A percentile compares a stretch with the other conserved stretches of the same genome.
These are phyloP conservation scores for Cheumatopsyche charites DNA, from an alignment of 1,140 invertebrate genomes.

Conservation along the genomic window DNA sequence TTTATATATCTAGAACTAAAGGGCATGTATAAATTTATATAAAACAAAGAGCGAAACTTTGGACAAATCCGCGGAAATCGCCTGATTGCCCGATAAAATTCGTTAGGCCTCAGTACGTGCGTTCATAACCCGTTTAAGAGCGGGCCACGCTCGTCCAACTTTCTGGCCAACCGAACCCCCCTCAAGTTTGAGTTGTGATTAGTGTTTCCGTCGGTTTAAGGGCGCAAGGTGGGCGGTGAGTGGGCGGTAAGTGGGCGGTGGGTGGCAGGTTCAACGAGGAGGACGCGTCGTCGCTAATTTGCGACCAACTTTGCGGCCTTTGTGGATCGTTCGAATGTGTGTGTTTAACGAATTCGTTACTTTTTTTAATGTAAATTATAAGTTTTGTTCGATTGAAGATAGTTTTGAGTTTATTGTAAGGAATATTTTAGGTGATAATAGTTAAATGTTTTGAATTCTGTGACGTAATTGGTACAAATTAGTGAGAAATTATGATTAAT, in stretches of 20 bases:
- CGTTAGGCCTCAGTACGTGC: conserved; percentile 21
- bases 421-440: too few relatives aligned
- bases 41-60: conserved; percentile 22
- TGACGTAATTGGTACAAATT: too few relatives aligned
- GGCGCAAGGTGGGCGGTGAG: neutral
- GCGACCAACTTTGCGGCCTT: conserved; percentile 16
- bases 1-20: too few relatives aligned
- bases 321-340: neutral
- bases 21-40: too few relatives aligned
- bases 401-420: too few relatives aligned
- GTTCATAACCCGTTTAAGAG: conserved; percentile 29
- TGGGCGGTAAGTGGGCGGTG: neutral
- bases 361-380: too few relatives aligned
- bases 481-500: too few relatives aligned
- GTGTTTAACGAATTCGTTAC: too few relatives aligned
- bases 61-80: conserved; percentile 14
- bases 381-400: too few relatives aligned
- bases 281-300: conserved; percentile 28
- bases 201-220: neutral
- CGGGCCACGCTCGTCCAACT: conserved; percentile 19
- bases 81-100: conserved; percentile 30
- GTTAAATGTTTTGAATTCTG: too few relatives aligned
- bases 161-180: neutral
- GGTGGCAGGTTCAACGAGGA: neutral
- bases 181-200: conserved; percentile 31